These are phyloP conservation scores for Onychomys torridus DNA, from an alignment of 2,797 vertebrate genomes.

Conservation along the genomic window DNA sequence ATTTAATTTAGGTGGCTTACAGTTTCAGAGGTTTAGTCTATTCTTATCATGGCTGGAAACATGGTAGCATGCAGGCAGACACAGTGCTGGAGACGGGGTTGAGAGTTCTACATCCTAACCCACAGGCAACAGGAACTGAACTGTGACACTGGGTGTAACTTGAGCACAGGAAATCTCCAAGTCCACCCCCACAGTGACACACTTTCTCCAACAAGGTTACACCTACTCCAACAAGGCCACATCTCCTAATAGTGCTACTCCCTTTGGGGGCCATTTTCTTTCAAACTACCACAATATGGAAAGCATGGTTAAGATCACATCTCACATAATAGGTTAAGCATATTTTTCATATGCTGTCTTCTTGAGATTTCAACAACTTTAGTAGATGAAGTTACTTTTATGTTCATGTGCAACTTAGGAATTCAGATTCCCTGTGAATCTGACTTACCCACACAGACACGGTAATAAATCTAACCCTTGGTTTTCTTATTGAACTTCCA, in stretches of 20 bases:
- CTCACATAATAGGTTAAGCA: not conserved
- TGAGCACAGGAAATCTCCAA: not conserved
- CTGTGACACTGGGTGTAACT: not conserved
- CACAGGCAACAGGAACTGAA: not conserved
- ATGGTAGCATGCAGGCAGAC: not conserved
- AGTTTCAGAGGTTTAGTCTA: not conserved
- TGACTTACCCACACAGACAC: not conserved
- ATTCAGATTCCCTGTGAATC: not conserved
- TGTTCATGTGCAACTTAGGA: not conserved
- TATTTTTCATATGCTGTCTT: not conserved
- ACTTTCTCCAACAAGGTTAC: not conserved
- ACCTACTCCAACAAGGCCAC: not conserved
- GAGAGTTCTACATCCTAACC: not conserved
- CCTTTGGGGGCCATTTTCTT: not conserved
- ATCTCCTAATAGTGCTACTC: not conserved
- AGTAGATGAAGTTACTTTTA: not conserved
- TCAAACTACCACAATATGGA: not conserved
- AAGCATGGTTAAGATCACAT: not conserved
- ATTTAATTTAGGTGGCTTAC: not conserved
- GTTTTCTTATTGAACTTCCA: not conserved
- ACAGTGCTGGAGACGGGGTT: not conserved
- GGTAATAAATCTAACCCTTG: not conserved
- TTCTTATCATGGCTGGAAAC: not conserved
- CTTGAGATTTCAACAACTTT: not conserved
- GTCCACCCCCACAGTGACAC: not conserved